A percentile compares a stretch with the other conserved stretches of the same genome.
These are phyloP conservation scores for Esox lucius DNA, from an alignment of 2,797 vertebrate species.

Conservation along the genomic window DNA sequence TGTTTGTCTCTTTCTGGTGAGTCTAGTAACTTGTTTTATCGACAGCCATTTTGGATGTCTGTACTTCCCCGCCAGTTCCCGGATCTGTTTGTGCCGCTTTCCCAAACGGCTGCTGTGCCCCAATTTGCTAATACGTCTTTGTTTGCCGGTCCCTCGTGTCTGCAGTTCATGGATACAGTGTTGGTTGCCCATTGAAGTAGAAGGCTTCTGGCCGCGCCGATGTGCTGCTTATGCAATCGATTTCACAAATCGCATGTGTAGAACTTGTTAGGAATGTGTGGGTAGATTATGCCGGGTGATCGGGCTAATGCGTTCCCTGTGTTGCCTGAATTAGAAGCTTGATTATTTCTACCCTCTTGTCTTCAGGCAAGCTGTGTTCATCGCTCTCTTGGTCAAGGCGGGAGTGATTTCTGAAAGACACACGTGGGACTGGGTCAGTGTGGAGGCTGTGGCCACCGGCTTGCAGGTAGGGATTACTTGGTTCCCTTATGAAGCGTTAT, in stretches of 20 bases:
- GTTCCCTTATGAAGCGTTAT: too few relatives aligned
- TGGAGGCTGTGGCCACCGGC: slow-evolving; percentile 96
- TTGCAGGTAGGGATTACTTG: slow-evolving; percentile 79
- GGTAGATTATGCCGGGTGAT: background rate
- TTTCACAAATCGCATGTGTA: slow-evolving; percentile 1
- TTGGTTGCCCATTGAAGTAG: background rate
- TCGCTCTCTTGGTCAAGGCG: slow-evolving; percentile 94
- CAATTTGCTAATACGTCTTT: background rate
- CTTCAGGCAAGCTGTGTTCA: slow-evolving; percentile 92
- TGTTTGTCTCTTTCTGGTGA: slow-evolving; percentile 98
- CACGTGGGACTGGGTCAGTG: slow-evolving; percentile 94
- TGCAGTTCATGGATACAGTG: background rate
- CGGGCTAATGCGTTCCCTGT: background rate
- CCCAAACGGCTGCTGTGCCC: background rate
- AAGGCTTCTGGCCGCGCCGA: too few relatives aligned
- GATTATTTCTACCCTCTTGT: slow-evolving; percentile 9
- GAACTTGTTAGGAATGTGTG: background rate
- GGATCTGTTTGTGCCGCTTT: background rate
- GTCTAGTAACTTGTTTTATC: slow-evolving; percentile 24
- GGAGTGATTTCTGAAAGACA: slow-evolving; percentile 90
- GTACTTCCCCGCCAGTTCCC: background rate
- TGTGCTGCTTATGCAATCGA: background rate
- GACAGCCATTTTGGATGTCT: background rate
- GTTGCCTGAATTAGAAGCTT: background rate
- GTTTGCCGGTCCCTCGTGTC: background rate